Base-by-base conservation (phyloP, 2,888 invertebrate genomes). In the Trachelus troglodyta region DNA sequence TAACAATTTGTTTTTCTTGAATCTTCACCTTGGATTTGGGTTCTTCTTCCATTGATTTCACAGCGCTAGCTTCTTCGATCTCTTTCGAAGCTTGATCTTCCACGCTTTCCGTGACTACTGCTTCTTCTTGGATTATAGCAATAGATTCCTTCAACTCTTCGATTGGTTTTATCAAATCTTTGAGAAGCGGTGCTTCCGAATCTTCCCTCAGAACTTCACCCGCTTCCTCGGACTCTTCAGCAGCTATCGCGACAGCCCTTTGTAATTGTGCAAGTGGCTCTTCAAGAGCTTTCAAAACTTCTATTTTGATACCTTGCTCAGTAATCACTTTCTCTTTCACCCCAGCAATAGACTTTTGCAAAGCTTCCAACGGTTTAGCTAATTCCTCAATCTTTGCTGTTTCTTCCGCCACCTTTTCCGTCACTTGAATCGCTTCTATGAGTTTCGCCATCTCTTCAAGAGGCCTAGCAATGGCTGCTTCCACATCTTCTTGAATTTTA, bases 171-270 rank as follows among this genome's bases (percentile, higher is more conserved):
- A 83, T 84, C 30, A 88, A 76, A 56, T 85, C 83, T 40, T 79
- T 74, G 34, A 83, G 73, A n/a, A 77, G 34, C 2, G 77, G 76
- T 6, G 73, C 33, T 12, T 76, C 69, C 9, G 79, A 35, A 34
- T 79, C 81, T 12, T 81, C 79, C 9, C 78, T 76, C 12, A 56
- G 89, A 0, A 93, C 92, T 90, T 94, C 94, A n/a, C 34, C 34
- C 1, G 35, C 23, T 68, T 76, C 76, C 6, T 33, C 69, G 33
- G 3, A 33, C 69, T 69, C 69, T 69, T 69, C 69, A 69, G 69
- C 69, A 30, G 30, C 69, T 56, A 78, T 69, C n/a, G 80, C 79
- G 12, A 85, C 79, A 4, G 78, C 81, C 31, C 68, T 80, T 6
- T 81, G 79, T 9, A 82, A 78, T 74, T 82, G 81, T 35, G 78